Percentiles rank a stretch among this genome's conserved stretches.
These are phyloP conservation scores for Aix galericulata DNA, from an alignment of 2,113 vertebrate species.

Conservation along the genomic window DNA sequence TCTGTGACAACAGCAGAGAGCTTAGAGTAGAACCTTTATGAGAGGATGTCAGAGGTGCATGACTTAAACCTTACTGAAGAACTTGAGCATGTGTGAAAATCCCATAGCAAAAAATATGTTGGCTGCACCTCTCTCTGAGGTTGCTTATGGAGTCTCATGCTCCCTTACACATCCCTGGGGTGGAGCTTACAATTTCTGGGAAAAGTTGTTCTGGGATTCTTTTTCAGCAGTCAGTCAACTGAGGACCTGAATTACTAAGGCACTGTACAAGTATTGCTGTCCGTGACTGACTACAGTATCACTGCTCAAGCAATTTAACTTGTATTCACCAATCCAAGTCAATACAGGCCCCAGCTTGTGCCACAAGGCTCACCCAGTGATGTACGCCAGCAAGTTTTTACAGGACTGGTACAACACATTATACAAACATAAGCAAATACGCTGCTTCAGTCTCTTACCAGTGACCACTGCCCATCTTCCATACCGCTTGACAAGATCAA, in stretches of 20 bases:
- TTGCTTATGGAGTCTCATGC: background rate
- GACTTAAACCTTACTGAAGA: background rate
- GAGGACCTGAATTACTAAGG: background rate
- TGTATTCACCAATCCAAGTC: background rate
- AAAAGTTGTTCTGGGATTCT: background rate
- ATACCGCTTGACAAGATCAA: constrained; percentile 82
- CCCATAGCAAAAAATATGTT: background rate
- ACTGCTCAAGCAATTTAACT: background rate
- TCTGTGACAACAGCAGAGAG: background rate
- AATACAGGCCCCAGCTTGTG: background rate
- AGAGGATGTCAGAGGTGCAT: background rate
- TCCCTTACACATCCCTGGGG: fast-evolving
- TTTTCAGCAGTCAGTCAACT: background rate
- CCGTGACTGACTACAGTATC: background rate
- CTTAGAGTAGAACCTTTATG: background rate
- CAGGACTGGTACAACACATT: background rate
- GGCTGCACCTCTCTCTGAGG: background rate
- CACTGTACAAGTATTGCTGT: background rate
- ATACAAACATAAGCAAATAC: background rate
- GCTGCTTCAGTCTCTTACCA: constrained; percentile 78
- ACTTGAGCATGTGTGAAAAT: background rate
- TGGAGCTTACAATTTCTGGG: background rate
- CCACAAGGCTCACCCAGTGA: background rate
- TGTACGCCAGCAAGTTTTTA: background rate
- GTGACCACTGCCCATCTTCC: constrained; percentile 92